These are phyloP conservation scores for Octonoba sinensis DNA, from an alignment of 2,888 invertebrate species.

Conservation along the genomic window DNA sequence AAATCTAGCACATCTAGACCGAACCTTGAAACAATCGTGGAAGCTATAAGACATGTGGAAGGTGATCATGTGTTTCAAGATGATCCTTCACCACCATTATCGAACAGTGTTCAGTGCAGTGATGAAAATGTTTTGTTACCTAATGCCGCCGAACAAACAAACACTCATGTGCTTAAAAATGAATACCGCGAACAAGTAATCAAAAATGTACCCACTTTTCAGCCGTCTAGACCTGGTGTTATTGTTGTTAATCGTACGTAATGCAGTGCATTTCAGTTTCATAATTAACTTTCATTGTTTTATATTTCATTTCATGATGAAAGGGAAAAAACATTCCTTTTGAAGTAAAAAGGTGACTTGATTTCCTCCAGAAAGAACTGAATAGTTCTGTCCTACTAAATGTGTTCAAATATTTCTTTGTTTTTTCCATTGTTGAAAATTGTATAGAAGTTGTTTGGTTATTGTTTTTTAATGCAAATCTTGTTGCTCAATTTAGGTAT, in stretches of 20 bases:
- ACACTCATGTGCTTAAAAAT: too few relatives aligned
- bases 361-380: too few relatives aligned
- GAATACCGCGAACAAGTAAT: slow-evolving; percentile 65
- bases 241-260: slow-evolving; percentile 78
- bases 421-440: too few relatives aligned
- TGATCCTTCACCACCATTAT: slow-evolving; percentile 66
- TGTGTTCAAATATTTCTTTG: too few relatives aligned
- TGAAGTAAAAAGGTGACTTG: too few relatives aligned
- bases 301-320: background rate
- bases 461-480: background rate
- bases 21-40: slow-evolving; percentile 97
- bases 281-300: slow-evolving; percentile 31
- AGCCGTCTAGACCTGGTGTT: slow-evolving; percentile 84
- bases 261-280: slow-evolving; percentile 27
- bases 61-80: slow-evolving; percentile 94
- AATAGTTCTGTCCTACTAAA: too few relatives aligned
- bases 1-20: slow-evolving; percentile 82
- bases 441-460: background rate
- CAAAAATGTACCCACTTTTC: slow-evolving; percentile 72
- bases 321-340: too few relatives aligned
- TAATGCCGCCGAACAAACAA: slow-evolving; percentile 16
- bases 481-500: slow-evolving; percentile 1
- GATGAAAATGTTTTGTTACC: background rate
- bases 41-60: slow-evolving; percentile 97
- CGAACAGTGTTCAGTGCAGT: background rate